A percentile compares a stretch with the other conserved stretches of the same genome.
Evolutionary conservation across 1,140 invertebrate genomes (phyloP).

Genomic region (Tetramorium alpestre): DNA sequence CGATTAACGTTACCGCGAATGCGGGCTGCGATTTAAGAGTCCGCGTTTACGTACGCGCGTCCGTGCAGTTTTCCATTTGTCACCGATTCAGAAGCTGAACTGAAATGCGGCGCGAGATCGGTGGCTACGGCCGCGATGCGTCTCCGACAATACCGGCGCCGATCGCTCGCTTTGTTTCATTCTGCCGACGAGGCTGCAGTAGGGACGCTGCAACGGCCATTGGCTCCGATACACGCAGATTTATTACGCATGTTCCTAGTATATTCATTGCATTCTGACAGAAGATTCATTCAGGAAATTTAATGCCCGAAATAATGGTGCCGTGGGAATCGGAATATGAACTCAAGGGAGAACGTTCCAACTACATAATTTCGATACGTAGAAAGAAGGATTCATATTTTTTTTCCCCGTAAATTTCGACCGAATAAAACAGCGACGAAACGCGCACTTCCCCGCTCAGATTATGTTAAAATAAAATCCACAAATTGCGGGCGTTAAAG

Average conservation of each 20-base stretch:
- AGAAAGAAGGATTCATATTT: background rate
- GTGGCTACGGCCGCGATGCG: background rate
- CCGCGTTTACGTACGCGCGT: slow-evolving; percentile 10
- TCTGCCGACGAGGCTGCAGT: background rate
- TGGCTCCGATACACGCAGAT: slow-evolving; percentile 21
- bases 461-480: background rate
- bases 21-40: slow-evolving; percentile 43
- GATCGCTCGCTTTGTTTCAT: slow-evolving; percentile 48
- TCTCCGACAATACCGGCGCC: slow-evolving; percentile 44
- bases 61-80: slow-evolving; percentile 51
- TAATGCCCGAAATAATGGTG: slow-evolving; percentile 20
- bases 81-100: slow-evolving; percentile 45
- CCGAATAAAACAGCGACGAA: background rate
- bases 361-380: background rate
- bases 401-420: background rate
- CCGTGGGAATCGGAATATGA: background rate
- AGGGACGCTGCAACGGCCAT: slow-evolving; percentile 24
- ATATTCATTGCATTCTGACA: slow-evolving; percentile 24
- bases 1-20: slow-evolving; percentile 40
- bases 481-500: background rate
- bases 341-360: background rate
- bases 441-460: background rate
- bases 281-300: slow-evolving; percentile 29
- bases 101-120: slow-evolving; percentile 30
- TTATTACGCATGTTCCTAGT: slow-evolving; percentile 36